Percentiles rank a stretch among this genome's conserved stretches.
phyloP scores from a whole-genome alignment of 2,113 vertebrate species.

The Artemisiospiza belli region DNA sequence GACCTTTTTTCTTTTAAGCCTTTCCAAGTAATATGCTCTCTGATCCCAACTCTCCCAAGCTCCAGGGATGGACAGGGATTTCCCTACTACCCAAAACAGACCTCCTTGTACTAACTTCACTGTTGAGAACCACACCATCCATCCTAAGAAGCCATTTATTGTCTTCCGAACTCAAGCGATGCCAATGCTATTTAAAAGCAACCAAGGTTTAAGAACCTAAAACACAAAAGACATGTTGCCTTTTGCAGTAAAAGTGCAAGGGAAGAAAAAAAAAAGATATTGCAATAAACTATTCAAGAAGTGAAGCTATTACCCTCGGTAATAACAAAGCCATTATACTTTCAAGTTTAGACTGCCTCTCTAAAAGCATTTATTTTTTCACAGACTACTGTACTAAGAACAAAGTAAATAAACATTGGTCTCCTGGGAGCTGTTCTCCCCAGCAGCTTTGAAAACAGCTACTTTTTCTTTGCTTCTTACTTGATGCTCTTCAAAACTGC shows the following conservation, averaged over 20 bases:
- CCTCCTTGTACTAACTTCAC: not conserved
- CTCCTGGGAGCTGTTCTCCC: constrained; percentile 38
- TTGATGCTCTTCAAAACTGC: constrained; percentile 13
- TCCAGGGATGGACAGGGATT: not conserved
- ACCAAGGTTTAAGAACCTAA: not conserved
- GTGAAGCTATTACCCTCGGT: not conserved
- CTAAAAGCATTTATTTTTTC: constrained; percentile 59
- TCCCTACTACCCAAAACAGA: not conserved
- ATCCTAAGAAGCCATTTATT: not conserved
- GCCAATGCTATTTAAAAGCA: not conserved
- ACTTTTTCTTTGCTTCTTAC: not conserved
- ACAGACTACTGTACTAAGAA: constrained; percentile 2
- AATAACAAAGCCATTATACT: constrained; percentile 39
- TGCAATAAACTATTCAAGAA: not conserved
- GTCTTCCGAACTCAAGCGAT: not conserved
- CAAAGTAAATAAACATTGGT: constrained; percentile 31
- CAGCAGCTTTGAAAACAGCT: constrained; percentile 32
- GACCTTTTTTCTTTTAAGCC: not conserved
- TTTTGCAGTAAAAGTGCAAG: not conserved
- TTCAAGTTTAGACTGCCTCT: constrained; percentile 12
- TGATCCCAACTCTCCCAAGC: not conserved
- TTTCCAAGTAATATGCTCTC: not conserved
- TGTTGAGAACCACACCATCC: not conserved
- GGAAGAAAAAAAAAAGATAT: constrained; percentile 9
- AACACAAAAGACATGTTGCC: not conserved